Percentiles rank a stretch among this genome's conserved stretches.
phyloP scores from a whole-genome alignment of 2,113 vertebrate genomes.

The Octodon degus region DNA sequence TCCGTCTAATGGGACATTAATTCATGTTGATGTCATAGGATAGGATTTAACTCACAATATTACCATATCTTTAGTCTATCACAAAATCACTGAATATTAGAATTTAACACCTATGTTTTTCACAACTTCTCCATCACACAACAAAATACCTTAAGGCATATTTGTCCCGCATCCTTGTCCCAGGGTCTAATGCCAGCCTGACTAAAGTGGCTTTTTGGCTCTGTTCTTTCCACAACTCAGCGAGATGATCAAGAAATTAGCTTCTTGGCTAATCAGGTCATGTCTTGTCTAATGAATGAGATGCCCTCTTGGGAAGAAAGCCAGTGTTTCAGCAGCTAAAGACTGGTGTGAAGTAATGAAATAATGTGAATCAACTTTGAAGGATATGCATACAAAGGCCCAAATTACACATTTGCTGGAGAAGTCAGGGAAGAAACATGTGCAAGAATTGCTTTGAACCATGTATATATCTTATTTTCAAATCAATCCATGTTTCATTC shows the following conservation, averaged over 20 bases:
- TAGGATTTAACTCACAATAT: not conserved
- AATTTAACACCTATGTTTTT: not conserved
- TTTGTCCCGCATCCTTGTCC: not conserved
- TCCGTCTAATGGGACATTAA: not conserved
- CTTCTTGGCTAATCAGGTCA: slow-evolving; percentile 55
- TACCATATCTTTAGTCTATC: not conserved
- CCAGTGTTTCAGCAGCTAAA: slow-evolving; percentile 20
- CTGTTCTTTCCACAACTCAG: not conserved
- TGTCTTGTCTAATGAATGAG: slow-evolving; percentile 61
- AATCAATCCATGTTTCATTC: not conserved
- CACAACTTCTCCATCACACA: not conserved
- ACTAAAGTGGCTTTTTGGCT: not conserved
- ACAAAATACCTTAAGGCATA: not conserved
- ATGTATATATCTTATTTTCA: not conserved
- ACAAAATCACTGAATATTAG: not conserved
- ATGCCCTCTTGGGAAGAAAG: slow-evolving; percentile 37
- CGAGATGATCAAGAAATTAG: slow-evolving; percentile 57
- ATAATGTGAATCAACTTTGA: slow-evolving; percentile 46
- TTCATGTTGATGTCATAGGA: not conserved
- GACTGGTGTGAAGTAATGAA: slow-evolving; percentile 56
- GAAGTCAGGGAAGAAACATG: not conserved
- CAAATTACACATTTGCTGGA: not conserved
- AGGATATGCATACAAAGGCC: not conserved
- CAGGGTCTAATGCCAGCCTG: not conserved
- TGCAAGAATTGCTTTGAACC: not conserved